Base-by-base conservation (phyloP, 2,888 invertebrate genomes). In the Hipparchia sbordonii region DNA sequence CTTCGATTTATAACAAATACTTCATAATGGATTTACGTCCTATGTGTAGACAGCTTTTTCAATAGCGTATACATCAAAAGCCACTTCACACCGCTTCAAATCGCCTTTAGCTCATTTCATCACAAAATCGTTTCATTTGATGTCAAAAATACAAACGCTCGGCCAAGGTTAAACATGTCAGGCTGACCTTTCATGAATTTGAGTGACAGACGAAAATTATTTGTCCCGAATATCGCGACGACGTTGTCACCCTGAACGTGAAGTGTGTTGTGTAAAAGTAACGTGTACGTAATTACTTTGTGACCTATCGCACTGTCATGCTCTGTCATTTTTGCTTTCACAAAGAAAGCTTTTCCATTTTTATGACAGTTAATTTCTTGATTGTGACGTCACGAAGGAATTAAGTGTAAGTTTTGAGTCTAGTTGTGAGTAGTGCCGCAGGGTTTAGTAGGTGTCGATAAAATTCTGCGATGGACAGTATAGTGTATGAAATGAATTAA, bases 201-300 rank as follows among this genome's bases (percentile, higher is more conserved):
- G 65, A 52, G 61, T 48, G 56, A 61, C 70, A 70, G 73, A 72
- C 70, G 71, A 70, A 75, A 76, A 74, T 74, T 70, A 77, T 74
- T 76, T 77, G 76, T 78, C 76, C 71, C 72, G 13, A 13, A 13
- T 56, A 69, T 68, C 74, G 61, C 59, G 68, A 52, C 33, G 60
- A 48, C 76, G 75, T 81, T 79, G 82, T 74, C 79, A 81, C 84
- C 80, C 81, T 78, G 78, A 75, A 56, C 76, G 77, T 76, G 80
- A 75, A 82, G 85, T 83, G 83, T 82, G 84, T 82, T 84, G 79
- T 80, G 77, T 83, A 81, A 83, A 79, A 85, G 82, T 87, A 88
- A 91, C 90, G 89, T 87, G 89, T 88, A 87, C 88, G 91, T 91
- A 92, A 92, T 92, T 92, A 92, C 92, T 92, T 92, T 91, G 85